Base-by-base conservation (phyloP, 2,888 invertebrate species). In the Andrena bicolor region DNA sequence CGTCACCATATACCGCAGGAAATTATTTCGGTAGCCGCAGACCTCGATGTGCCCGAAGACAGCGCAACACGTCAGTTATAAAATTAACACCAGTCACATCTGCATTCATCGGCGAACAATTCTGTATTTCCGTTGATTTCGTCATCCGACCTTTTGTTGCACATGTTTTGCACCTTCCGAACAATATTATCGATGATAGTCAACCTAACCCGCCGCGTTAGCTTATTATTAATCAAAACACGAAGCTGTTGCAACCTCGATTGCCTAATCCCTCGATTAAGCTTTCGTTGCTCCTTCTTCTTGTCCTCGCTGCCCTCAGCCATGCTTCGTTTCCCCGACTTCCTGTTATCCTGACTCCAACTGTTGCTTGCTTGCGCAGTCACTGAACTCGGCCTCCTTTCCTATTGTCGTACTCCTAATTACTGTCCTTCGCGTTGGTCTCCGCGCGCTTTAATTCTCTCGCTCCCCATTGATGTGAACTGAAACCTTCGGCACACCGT, bases 311-410 rank as follows among this genome's bases (percentile, higher is more conserved):
- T 66, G 60, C 28, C 80, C 35, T 72, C 63, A 53, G 16, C 26
- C 41, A 23, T 28, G 72, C 66, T 56, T 68, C 64, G 66, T 61
- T 83, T 82, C 78, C 71, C 65, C 35, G 26, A 60, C 69, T 72
- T 68, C 69, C 83, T 78, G 76, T 80, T 85, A 82, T 74, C 68
- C 78, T 73, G 74, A 28, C 65, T 76, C 73, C 66, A 84, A 83
- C 84, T 76, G 86, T 83, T 76, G 66, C 82, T 68, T 83, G 74
- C 78, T 77, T 48, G 71, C 72, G 65, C 91, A 90, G 92, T 92
- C 93, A 92, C 91, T 87, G 93, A 93, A 92, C 92, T 83, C 92
- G 79, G 76, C 84, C 84, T 78, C 83, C 74, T 84, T 87, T 80
- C 30, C 82, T 80, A 83, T 80, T 82, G 81, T 77, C 76, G 68